Base-by-base conservation (phyloP, 2,888 invertebrate species). In the Brachypalpus laphriformis region DNA sequence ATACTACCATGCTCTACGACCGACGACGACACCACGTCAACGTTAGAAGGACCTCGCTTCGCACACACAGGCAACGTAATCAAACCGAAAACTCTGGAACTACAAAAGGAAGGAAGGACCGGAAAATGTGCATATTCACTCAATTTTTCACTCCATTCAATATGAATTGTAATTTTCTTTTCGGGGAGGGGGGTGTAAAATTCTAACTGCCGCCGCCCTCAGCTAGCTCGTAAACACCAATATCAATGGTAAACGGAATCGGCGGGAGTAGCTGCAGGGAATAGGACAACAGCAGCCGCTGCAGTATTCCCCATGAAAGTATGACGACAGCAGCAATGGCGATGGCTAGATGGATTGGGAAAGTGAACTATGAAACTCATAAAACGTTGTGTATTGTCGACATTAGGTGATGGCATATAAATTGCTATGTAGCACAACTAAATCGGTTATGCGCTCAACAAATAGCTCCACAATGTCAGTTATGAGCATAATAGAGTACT, bases 51-150 rank as follows among this genome's bases (percentile, higher is more conserved):
- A 49, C 63, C 16, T 20, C 34, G n/a, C n/a, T 16, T 5, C 9
- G 11, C 20, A 9, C 16, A 34, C 6, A 40, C 22, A 18, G 14
- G 28, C 16, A 25, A 57, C 49, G 20, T 47, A 56, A 74, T 49
- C 59, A 65, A 71, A 63, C 56, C 47, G 16, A 77, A 66, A 14
- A 49, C 31, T 68, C 6, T 22, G 40, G 14, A 49, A 76, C 77
- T 66, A 65, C 57, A 78, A 81, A 66, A 51, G 76, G 85, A 82
- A 81, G 82, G 76, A 76, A 82, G 22, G 20, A 66, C 81, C 82
- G 86, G 86, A 86, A 86, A 82, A 82, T 82, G 82, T 86, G 76
- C 86, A 86, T 82, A 86, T 72, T 86, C 82, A 86, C 82, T 86
- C 75, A 82, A 86, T 86, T 82, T 86, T 86, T 86, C 86, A 86